Evolutionary conservation across 2,888 invertebrate species (phyloP), one percentile per base, ranked within the genome.

Genomic region (Acrobasis repandana): DNA sequence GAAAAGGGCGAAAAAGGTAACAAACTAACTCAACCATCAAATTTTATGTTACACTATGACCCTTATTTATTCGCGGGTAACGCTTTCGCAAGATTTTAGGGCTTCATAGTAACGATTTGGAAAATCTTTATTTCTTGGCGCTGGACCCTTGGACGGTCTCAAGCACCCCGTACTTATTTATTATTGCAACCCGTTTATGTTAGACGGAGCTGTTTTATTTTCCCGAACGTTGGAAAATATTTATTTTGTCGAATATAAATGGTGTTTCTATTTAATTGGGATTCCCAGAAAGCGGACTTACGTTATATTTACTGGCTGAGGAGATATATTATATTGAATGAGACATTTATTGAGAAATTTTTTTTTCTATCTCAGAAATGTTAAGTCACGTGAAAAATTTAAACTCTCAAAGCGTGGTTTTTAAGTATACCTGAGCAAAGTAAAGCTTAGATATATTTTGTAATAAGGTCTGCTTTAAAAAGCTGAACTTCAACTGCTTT

Each of bases 1-100:
- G 95, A 95, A 76, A 96, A 96, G 84, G 96, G 96, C 62, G 95
- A 95, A 74, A 95, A 95, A 86, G 94, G 95, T 80, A 94, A 93
- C 77, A 74, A 83, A 85, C 78, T 82, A 82, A 88, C 86, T 90
- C 82, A 82, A 84, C 89, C 90, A 89, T 90, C 85, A 91, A 92
- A 89, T 90, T 91, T 91, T 90, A 92, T 90, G 88, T 85, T 85
- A 76, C 84, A 83, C 85, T 85, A 85, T 87, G 84, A 85, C 85
- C 86, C 81, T 85, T 88, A 90, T 90, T 90, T 90, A 90, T 87
- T 79, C 82, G 77, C 65, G 74, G 75, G 76, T 75, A 85, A 85
- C 85, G 78, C 83, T 85, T 85, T 88, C 76, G 82, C 83, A 82
- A 86, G 86, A 88, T 86, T 88, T 90, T 85, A 85, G 82, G 82